Percentiles rank a stretch among this genome's conserved stretches.
Conservation (phyloP, 2,113 vertebrate species). For the Salvelinus fontinalis region DNA sequence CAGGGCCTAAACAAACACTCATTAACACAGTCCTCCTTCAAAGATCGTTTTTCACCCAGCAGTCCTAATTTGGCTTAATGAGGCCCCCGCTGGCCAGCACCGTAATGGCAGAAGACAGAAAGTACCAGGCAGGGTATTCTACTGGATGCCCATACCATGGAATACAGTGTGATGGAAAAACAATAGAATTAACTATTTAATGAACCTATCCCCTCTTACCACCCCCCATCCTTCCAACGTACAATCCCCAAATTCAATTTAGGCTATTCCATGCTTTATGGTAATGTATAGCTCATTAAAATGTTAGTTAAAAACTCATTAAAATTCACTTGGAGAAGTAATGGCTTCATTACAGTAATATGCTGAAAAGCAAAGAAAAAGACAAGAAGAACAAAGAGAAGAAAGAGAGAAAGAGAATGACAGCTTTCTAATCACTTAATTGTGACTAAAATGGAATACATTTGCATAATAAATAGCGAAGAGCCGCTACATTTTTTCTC, state of each 20-base stretch:
- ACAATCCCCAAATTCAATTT: conserved; percentile 82
- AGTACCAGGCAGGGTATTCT: conserved; percentile 52
- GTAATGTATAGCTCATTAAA: conserved; percentile 94
- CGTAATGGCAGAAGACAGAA: conserved; percentile 63
- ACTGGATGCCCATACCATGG: conserved; percentile 52
- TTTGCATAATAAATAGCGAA: conserved; percentile 86
- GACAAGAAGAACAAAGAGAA: conserved; percentile 57
- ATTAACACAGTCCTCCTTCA: conserved; percentile 58
- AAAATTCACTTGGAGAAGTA: conserved; percentile 90
- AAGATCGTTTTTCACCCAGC: conserved; percentile 55
- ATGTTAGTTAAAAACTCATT: conserved; percentile 95
- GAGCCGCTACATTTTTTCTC: conserved; percentile 69
- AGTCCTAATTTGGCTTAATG: conserved; percentile 67
- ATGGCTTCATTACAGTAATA: conserved; percentile 93
- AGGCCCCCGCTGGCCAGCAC: conserved; percentile 35
- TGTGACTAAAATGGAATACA: conserved; percentile 86
- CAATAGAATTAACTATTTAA: conserved; percentile 88
- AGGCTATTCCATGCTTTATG: conserved; percentile 86
- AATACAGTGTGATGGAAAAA: conserved; percentile 77
- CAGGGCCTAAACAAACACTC: conserved; percentile 63
- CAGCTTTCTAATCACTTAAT: conserved; percentile 89
- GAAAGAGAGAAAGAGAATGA: conserved; percentile 63
- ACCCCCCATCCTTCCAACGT: conserved; percentile 41
- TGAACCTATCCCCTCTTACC: conserved; percentile 78
- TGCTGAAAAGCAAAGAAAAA: conserved; percentile 82